phyloP scores from a whole-genome alignment of 1,140 invertebrate genomes.

The Leptopilina clavipes region DNA sequence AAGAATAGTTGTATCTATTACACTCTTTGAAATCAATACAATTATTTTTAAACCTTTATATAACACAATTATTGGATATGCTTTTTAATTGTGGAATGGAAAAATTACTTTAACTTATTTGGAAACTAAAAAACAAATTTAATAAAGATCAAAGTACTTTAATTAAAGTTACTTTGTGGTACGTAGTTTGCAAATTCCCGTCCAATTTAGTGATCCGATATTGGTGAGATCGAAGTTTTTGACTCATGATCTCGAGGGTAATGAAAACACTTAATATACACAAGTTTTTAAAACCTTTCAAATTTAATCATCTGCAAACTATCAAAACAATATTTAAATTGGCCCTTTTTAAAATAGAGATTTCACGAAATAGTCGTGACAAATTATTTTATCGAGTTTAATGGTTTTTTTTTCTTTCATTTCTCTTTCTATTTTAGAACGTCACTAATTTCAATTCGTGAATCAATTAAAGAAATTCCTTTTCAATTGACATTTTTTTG shows the following conservation, averaged over 20 bases:
- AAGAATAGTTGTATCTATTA: too few species aligned
- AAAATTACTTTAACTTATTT: background rate
- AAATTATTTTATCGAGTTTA: too few species aligned
- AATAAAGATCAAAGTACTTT: background rate
- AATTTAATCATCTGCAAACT: background rate
- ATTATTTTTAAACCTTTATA: too few species aligned
- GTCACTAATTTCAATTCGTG: background rate
- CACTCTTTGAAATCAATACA: too few species aligned
- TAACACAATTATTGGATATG: too few species aligned
- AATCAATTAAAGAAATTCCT: background rate
- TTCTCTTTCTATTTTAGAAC: background rate
- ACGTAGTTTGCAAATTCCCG: constrained; percentile 40
- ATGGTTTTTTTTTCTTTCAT: too few species aligned
- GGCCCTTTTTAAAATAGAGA: too few species aligned
- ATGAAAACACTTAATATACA: background rate
- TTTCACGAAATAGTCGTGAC: too few species aligned
- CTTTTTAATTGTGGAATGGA: too few species aligned
- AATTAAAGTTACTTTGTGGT: constrained; percentile 46
- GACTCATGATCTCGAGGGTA: background rate
- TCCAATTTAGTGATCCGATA: constrained; percentile 53
- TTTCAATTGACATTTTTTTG: background rate
- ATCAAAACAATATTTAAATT: background rate
- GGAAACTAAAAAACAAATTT: background rate
- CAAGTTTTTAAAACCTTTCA: background rate
- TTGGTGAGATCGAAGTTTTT: constrained; percentile 42